Evolutionary conservation across 2,797 vertebrate species (phyloP), one percentile per base, ranked within the genome.

Genomic region (Takifugu ocellatus): DNA sequence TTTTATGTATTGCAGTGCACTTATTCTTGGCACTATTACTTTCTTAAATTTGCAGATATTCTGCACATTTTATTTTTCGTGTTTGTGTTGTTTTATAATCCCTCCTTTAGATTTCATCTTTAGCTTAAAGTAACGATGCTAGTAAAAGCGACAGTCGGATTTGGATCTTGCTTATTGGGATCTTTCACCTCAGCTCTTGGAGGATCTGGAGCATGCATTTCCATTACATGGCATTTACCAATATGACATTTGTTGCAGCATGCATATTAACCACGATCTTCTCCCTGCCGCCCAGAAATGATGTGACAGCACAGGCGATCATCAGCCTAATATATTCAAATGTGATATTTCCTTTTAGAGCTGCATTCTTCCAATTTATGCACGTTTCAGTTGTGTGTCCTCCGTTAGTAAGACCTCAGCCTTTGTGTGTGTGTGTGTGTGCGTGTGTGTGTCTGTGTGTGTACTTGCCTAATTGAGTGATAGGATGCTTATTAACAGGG

Each of bases 381-480:
- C 7, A 2, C 21, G 14, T 56, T 44, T 49, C 56, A 25, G 15
- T 2, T 46, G 21, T 69, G 42, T 53, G 27, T 61, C 7, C 56
- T 2, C 9, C n/a, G 44, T 21, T n/a, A 21, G 16, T n/a, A 21
- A n/a, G n/a, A 8, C 17, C 44, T 21, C 17, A 15, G 7, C 44
- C 39, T 54, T 51, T 48, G 25, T 53, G 5, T 53, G 54, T 53
- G 54, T 45, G 25, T 53, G 56, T 21, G 44, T 62, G 47, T 29
- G 43, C 76, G 17, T 43, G 44, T 46, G 44, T 21, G 44, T 46
- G 5, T 10, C 3, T 16, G 12, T n/a, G 44, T 25, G 8, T 7
- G 12, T n/a, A 7, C 14, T 27, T 61, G 54, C 56, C 68, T 84
- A 83, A 83, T 84, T 80, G 72, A 80, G 62, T 60, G 69, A 77